phyloP scores from a whole-genome alignment of 2,888 invertebrate species.

The Chloroclysta siterata region DNA sequence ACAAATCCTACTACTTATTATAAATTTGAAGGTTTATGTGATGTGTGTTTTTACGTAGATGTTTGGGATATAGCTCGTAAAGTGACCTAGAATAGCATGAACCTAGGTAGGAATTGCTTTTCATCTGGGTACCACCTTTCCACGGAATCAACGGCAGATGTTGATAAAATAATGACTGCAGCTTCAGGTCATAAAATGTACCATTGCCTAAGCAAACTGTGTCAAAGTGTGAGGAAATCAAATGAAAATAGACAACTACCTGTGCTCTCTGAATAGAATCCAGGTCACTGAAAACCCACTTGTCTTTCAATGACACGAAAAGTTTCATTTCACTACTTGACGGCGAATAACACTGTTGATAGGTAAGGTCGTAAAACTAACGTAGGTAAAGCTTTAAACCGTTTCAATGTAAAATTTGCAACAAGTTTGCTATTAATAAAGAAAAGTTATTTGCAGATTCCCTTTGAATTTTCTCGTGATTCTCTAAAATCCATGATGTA shows the following conservation, averaged over 20 bases:
- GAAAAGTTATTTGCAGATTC: slow-evolving; percentile 23
- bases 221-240: slow-evolving; percentile 66
- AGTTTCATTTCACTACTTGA: slow-evolving; percentile 18
- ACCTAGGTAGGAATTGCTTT: neutral
- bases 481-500: slow-evolving; percentile 28
- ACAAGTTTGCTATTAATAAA: slow-evolving; percentile 7
- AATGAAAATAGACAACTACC: slow-evolving; percentile 65
- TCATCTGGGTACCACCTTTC: neutral
- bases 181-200: slow-evolving; percentile 11
- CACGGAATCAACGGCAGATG: too few relatives aligned
- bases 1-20: neutral
- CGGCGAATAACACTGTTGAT: slow-evolving; percentile 22
- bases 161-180: neutral
- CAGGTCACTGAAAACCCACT: slow-evolving; percentile 49
- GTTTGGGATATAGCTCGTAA: neutral
- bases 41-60: neutral
- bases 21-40: slow-evolving; percentile 1
- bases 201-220: slow-evolving; percentile 51
- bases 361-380: slow-evolving; percentile 28
- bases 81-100: neutral
- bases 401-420: slow-evolving; percentile 15
- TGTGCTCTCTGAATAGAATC: slow-evolving; percentile 59
- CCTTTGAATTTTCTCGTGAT: slow-evolving; percentile 26
- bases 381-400: slow-evolving; percentile 20
- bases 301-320: slow-evolving; percentile 39